Evolutionary conservation across 2,888 invertebrate genomes (phyloP).

Genomic region (Spisula subtruncata): DNA sequence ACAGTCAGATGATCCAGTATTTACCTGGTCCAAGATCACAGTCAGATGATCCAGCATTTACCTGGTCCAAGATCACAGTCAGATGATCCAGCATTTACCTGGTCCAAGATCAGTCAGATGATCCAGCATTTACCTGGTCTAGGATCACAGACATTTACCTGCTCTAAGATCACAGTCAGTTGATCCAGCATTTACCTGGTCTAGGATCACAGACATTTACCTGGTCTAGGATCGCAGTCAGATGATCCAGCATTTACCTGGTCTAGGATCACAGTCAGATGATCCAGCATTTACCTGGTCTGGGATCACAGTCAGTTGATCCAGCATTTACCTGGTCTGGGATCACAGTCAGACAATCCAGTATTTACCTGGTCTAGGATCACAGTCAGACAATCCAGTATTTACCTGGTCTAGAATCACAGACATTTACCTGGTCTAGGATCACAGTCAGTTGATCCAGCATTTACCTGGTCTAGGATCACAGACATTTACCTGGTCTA

Average conservation of each 20-base stretch:
- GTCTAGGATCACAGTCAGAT: slow-evolving; percentile 82
- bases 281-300: slow-evolving; percentile 83
- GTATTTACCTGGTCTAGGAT: slow-evolving; percentile 86
- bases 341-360: slow-evolving; percentile 83
- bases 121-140: slow-evolving; percentile 82
- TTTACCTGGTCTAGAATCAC: slow-evolving; percentile 78
- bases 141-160: slow-evolving; percentile 83
- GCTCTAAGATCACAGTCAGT: slow-evolving; percentile 83
- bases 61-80: slow-evolving; percentile 84
- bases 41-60: slow-evolving; percentile 85
- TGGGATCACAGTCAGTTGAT: background rate
- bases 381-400: slow-evolving; percentile 83
- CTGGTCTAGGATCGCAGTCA: slow-evolving; percentile 82
- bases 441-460: slow-evolving; percentile 83
- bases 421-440: slow-evolving; percentile 79
- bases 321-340: slow-evolving; percentile 78
- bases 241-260: slow-evolving; percentile 83
- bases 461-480: slow-evolving; percentile 86
- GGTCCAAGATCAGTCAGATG: slow-evolving; percentile 82
- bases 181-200: slow-evolving; percentile 86
- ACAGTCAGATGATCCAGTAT: slow-evolving; percentile 84
- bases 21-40: slow-evolving; percentile 86
- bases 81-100: slow-evolving; percentile 86
- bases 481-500: slow-evolving; percentile 82
- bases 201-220: slow-evolving; percentile 82